Evolutionary conservation across 2,797 vertebrate genomes (phyloP).

Genomic region (Florisuga fusca): DNA sequence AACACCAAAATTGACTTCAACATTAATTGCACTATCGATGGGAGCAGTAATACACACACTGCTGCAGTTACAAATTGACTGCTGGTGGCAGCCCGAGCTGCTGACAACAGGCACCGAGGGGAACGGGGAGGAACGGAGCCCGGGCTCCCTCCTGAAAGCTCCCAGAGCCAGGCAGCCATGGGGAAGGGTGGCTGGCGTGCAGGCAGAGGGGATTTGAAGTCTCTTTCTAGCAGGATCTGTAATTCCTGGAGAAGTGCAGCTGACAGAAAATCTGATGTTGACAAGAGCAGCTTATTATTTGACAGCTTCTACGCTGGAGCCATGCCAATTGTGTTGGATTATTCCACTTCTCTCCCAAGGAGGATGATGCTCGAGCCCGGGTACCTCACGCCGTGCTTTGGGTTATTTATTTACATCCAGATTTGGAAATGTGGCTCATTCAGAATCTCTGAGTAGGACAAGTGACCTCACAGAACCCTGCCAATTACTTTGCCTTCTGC

Average conservation of each 20-base stretch:
- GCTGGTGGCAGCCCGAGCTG: slow-evolving; percentile 33
- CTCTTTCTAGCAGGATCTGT: background rate
- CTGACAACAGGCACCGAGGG: slow-evolving; percentile 28
- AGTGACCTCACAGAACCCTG: background rate
- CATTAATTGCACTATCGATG: slow-evolving; percentile 80
- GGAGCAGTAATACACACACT: slow-evolving; percentile 65
- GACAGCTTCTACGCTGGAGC: background rate
- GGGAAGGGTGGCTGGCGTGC: fast-evolving
- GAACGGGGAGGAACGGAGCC: background rate
- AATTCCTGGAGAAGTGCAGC: background rate
- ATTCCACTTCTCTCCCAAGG: background rate
- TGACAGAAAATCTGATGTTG: background rate
- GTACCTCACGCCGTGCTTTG: background rate
- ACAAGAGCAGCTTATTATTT: background rate
- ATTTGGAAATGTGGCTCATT: background rate
- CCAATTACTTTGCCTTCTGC: background rate
- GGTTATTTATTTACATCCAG: background rate
- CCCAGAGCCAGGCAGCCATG: fast-evolving
- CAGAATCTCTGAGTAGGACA: background rate
- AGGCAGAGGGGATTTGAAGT: background rate
- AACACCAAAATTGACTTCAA: slow-evolving; percentile 81
- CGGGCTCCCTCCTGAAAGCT: background rate
- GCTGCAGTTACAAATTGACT: slow-evolving; percentile 68
- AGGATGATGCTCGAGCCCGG: background rate
- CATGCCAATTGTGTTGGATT: background rate